phyloP scores from a whole-genome alignment of 2,888 invertebrate species.

The Opisthograptis luteolata region DNA sequence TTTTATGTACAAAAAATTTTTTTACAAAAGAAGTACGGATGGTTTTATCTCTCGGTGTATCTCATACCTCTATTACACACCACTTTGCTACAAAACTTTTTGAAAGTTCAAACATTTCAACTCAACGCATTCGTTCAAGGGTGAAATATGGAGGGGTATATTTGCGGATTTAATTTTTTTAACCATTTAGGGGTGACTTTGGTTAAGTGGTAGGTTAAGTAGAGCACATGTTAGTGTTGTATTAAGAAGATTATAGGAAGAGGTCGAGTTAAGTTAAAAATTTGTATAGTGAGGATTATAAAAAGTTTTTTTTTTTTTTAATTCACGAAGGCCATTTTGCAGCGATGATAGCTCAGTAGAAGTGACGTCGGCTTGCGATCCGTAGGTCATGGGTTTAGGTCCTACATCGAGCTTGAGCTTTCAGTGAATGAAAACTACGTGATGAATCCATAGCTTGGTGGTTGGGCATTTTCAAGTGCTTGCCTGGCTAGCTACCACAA shows the following conservation, averaged over 20 bases:
- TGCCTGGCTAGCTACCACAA: no score
- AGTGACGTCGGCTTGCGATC: no score
- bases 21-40: conserved; percentile 9
- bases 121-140: conserved; percentile 61
- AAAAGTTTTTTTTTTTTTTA: no score
- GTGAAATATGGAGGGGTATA: conserved; percentile 71
- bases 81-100: conserved; percentile 59
- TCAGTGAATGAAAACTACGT: no score
- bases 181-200: conserved; percentile 50
- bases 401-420: no score
- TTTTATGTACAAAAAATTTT: no score
- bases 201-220: conserved; percentile 55
- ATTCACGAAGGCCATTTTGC: no score
- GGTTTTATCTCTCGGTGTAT: neutral
- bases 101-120: conserved; percentile 57
- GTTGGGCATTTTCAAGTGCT: no score
- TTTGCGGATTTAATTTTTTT: conserved; percentile 74
- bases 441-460: no score
- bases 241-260: conserved; percentile 24
- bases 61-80: conserved; percentile 38
- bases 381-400: no score
- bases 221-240: conserved; percentile 52
- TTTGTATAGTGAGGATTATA: neutral
- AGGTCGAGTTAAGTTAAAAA: neutral
- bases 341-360: no score